phyloP scores from a whole-genome alignment of 2,888 invertebrate genomes.

The Pandemis corylana region DNA sequence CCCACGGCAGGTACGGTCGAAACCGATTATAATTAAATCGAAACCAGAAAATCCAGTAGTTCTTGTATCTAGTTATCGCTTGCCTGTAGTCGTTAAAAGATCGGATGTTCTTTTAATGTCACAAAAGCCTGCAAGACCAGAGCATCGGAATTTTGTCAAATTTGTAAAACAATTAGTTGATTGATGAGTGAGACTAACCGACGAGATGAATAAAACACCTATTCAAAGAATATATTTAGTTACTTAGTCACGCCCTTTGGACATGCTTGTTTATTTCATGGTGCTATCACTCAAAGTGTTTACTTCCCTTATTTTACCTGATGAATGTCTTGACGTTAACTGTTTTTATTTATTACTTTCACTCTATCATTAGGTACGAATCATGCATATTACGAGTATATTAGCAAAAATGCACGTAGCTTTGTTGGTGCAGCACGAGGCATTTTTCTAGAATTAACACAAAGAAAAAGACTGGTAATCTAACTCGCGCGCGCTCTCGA shows the following conservation, averaged over 20 bases:
- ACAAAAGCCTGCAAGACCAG: neutral
- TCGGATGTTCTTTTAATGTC: neutral
- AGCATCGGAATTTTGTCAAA: neutral
- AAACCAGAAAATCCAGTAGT: constrained; percentile 21
- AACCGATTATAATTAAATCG: neutral
- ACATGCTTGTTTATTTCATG: neutral
- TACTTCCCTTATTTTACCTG: neutral
- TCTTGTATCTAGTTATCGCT: neutral
- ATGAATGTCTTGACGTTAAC: neutral
- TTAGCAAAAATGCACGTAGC: no score
- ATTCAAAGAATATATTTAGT: neutral
- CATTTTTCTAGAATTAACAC: no score
- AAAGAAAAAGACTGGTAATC: no score
- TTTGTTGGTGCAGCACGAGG: no score
- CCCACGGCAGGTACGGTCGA: neutral
- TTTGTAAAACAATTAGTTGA: neutral
- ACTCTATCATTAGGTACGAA: no score
- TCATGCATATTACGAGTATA: no score
- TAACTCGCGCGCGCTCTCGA: no score
- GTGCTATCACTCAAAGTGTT: neutral
- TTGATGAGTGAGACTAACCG: neutral
- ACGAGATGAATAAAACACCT: neutral
- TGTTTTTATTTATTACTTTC: no score
- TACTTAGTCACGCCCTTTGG: neutral
- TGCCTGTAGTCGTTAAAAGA: neutral